Evolutionary conservation across 2,888 invertebrate species (phyloP).

Genomic region (Stramonita haemastoma): DNA sequence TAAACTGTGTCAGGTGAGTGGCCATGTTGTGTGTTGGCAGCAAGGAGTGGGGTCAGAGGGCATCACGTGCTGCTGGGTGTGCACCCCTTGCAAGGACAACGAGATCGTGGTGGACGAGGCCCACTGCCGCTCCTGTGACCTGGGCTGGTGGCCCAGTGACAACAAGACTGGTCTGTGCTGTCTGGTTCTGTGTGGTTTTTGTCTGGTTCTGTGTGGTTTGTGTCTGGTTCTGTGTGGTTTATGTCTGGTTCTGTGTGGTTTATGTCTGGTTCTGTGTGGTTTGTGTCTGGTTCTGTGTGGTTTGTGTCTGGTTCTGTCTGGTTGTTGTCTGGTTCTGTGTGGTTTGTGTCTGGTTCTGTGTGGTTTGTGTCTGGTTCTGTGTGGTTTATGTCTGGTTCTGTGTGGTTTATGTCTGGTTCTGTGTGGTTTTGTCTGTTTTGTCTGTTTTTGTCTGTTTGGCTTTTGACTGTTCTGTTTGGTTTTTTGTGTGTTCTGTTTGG

Average conservation of each 20-base stretch:
- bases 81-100: conserved; percentile 83
- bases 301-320: neutral
- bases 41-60: conserved; percentile 42
- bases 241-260: neutral
- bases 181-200: neutral
- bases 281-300: neutral
- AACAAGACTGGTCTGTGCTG: conserved; percentile 81
- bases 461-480: too few relatives aligned
- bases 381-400: neutral
- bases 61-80: conserved; percentile 87
- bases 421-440: too few relatives aligned
- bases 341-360: neutral
- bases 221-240: neutral
- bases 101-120: conserved; percentile 81
- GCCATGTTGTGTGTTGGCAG: conserved; percentile 18
- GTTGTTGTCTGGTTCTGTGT: neutral
- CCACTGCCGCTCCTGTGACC: conserved; percentile 82
- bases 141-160: conserved; percentile 83
- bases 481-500: too few relatives aligned
- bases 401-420: neutral
- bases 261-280: neutral
- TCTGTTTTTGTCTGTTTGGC: too few relatives aligned
- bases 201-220: neutral
- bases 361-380: neutral
- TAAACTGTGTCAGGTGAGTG: neutral